phyloP scores from a whole-genome alignment of 2,888 invertebrate genomes.

The Matsumyia berberina region DNA sequence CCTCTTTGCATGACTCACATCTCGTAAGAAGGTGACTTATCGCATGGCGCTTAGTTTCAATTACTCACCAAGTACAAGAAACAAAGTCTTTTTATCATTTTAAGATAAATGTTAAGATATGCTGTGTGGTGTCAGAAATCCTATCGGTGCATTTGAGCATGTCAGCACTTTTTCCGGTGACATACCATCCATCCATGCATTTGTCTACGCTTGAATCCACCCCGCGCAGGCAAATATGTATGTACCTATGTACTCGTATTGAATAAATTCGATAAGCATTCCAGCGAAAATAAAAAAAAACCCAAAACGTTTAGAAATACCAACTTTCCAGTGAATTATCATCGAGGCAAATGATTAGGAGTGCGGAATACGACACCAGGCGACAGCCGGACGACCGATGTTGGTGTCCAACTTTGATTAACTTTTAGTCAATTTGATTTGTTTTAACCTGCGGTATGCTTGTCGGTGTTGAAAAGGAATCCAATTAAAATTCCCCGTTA shows the following conservation, averaged over 20 bases:
- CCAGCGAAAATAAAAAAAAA: constrained; percentile 27
- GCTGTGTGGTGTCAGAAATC: too few relatives aligned
- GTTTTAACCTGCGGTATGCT: constrained; percentile 30
- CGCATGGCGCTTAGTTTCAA: too few relatives aligned
- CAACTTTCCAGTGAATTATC: constrained; percentile 32
- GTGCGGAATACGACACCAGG: neutral
- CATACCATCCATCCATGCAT: neutral
- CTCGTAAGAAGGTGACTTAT: too few relatives aligned
- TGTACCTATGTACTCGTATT: too few relatives aligned
- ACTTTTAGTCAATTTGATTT: constrained; percentile 45
- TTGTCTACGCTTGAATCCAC: neutral
- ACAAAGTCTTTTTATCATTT: too few relatives aligned
- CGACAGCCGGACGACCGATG: neutral
- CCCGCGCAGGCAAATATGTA: neutral
- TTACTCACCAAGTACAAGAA: too few relatives aligned
- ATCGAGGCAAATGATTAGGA: neutral
- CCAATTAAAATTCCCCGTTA: constrained; percentile 42
- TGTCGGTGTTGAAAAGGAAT: constrained; percentile 31
- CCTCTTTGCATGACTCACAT: too few relatives aligned
- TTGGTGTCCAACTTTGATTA: constrained; percentile 32
- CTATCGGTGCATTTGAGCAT: too few relatives aligned
- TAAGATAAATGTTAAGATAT: too few relatives aligned
- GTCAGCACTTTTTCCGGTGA: too few relatives aligned
- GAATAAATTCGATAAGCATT: constrained; percentile 17
- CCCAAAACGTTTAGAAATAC: constrained; percentile 5